Base-by-base conservation (phyloP, 1,140 invertebrate species). In the Pissodes strobi region DNA sequence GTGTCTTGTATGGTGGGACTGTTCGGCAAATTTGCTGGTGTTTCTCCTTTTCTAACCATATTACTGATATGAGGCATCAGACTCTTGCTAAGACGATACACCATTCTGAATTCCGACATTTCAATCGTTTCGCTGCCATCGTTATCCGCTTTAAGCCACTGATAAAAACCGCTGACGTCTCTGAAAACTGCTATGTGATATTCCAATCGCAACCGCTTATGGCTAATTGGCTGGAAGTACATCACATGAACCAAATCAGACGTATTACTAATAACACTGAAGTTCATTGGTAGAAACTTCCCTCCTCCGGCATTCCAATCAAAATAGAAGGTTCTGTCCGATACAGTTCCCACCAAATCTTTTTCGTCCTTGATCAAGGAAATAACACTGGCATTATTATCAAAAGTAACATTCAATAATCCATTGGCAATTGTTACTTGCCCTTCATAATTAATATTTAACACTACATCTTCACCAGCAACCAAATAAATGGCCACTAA, bases 261-360 rank as follows among this genome's bases (percentile, higher is more conserved):
- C n/a, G 23, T 30, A 34, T 34, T 51, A 5, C 22, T 15, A 13
- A 51, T 9, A n/a, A 51, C 13, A 13, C 12, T 30, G 13, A 51
- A 13, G 8, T 51, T 34, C 6, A 25, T 30, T 10, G 48, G 22
- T 15, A 30, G 23, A 51, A 30, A 51, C 21, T 51, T 51, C 30
- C 23, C 48, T 51, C 48, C 23, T 30, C 23, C 48, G 13, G 48
- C 22, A 51, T 51, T 51, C 48, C 22, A 51, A 51, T 51, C 48
- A 17, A 51, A n/a, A n/a, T n/a, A n/a, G n/a, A n/a, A n/a, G n/a
- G n/a, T n/a, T n/a, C n/a, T n/a, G n/a, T n/a, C n/a, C n/a, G n/a
- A n/a, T n/a, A n/a, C n/a, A n/a, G n/a, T n/a, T n/a, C n/a, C n/a
- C n/a, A n/a, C n/a, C n/a, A 30, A 48, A 23, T 48, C 45, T 9